Percentiles rank a stretch among this genome's conserved stretches.
These are phyloP conservation scores for Melanophora roralis DNA, from an alignment of 2,888 invertebrate species.

Conservation along the genomic window DNA sequence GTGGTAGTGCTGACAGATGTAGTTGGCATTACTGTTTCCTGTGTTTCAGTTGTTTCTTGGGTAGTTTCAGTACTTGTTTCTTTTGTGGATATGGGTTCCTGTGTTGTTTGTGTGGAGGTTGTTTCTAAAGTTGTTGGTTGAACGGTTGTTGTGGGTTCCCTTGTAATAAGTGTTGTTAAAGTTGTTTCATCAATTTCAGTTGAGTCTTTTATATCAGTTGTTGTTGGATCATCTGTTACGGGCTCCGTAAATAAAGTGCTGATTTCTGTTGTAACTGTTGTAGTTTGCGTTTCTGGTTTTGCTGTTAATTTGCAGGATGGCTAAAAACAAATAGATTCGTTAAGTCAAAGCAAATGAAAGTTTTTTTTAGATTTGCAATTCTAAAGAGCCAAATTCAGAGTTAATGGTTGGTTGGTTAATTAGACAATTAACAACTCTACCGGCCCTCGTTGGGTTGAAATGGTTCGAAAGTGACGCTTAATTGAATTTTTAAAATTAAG, in stretches of 20 bases:
- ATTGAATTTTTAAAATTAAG: too few species aligned
- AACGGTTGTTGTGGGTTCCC: not conserved
- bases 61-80: slow-evolving; percentile 13
- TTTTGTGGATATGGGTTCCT: not conserved
- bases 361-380: too few species aligned
- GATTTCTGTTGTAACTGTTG: slow-evolving; percentile 3
- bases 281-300: not conserved
- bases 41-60: too few species aligned
- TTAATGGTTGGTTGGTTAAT: too few species aligned
- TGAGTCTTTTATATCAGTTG: not conserved
- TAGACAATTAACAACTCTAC: too few species aligned
- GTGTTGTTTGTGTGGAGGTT: not conserved
- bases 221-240: slow-evolving; percentile 2
- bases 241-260: not conserved
- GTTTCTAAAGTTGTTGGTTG: slow-evolving; percentile 1
- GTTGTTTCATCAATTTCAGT: not conserved
- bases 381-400: too few species aligned
- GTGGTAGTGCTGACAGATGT: not conserved
- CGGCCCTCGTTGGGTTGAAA: too few species aligned
- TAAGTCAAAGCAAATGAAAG: too few species aligned
- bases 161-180: not conserved
- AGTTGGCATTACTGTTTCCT: too few species aligned
- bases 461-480: too few species aligned
- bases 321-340: not conserved
- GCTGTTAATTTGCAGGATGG: slow-evolving; percentile 15